Base-by-base conservation (phyloP, 2,888 invertebrate genomes). In the Coelopa pilipes region DNA sequence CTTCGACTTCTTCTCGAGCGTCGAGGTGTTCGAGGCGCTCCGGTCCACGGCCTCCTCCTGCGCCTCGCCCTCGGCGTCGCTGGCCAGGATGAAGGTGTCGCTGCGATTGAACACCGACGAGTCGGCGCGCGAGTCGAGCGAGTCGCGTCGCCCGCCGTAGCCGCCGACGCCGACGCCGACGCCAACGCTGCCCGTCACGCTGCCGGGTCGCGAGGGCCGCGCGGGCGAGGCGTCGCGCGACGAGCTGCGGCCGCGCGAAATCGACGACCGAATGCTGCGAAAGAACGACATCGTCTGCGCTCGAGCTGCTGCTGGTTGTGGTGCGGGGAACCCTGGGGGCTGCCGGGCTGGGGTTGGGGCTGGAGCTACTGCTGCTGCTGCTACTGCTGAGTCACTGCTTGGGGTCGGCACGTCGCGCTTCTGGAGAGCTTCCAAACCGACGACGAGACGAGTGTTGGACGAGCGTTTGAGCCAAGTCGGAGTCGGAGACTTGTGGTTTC, bases 251-350 rank as follows among this genome's bases (percentile, higher is more conserved):
- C 82, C 82, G 74, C 84, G 83, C 70, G 81, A 77, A 70, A 87
- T 79, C 62, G 86, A 83, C 66, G 84, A 82, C 75, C 87, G 87
- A 71, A 87, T 82, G 75, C 83, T 87, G 77, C 86, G 86, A 79
- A 87, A 83, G 79, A 87, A 87, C 75, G 87, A 85, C 87, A 87
- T 87, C 75, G 66, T 19, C n/a, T n/a, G n/a, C n/a, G n/a, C n/a
- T n/a, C n/a, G n/a, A n/a, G n/a, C n/a, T n/a, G n/a, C n/a, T n/a
- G n/a, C n/a, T n/a, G n/a, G n/a, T n/a, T n/a, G n/a, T n/a, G n/a
- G n/a, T n/a, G n/a, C n/a, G n/a, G n/a, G n/a, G n/a, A n/a, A n/a
- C n/a, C n/a, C n/a, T n/a, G n/a, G n/a, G n/a, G n/a, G n/a, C n/a
- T n/a, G n/a, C n/a, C n/a, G n/a, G n/a, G n/a, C n/a, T n/a, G n/a